Evolutionary conservation across 2,888 invertebrate genomes (phyloP), one percentile per base, ranked within the genome.

Genomic region (Brachypalpus laphriformis): DNA sequence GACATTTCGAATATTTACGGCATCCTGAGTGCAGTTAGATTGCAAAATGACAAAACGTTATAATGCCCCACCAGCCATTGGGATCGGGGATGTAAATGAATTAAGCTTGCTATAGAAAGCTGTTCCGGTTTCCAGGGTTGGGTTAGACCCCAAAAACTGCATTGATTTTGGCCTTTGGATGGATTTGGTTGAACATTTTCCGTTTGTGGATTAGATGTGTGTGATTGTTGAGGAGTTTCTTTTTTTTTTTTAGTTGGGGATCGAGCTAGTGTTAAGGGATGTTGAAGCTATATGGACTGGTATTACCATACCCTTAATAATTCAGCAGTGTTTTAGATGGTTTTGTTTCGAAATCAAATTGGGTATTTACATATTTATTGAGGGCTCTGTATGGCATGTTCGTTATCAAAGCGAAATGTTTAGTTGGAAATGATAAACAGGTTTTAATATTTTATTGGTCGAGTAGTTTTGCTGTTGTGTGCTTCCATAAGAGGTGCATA

Each of bases 1-100:
- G 91, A 91, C 91, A 91, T 91, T 91, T 91, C 89, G 91, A 91
- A 91, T 91, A 91, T 91, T 91, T 91, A 91, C 91, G 91, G 90
- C 90, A 75, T 80, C 75, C 85, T 85, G 81, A 85, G 85, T 85
- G 85, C 85, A 81, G 81, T 85, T 85, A 76, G 85, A 85, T 85
- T 76, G 85, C 85, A 81, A 81, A 85, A 85, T 71, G 75, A 66
- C 80, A 85, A 81, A 75, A 81, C 65, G 71, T 47, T 71, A 77
- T 80, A 54, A 77, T 71, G 34, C 71, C 65, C 71, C 65, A 75
- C 56, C 61, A 56, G 11, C 65, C 47, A 42, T 11, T n/a, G 20
- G 42, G n/a, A 18, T 22, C 3, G 76, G 45, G 57, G 57, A 14
- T 74, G 74, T 80, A 80, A 80, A 83, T 75, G 80, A 80, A 75